Evolutionary conservation across 2,113 vertebrate species (phyloP).

Genomic region (Melanerpes formicivorus): DNA sequence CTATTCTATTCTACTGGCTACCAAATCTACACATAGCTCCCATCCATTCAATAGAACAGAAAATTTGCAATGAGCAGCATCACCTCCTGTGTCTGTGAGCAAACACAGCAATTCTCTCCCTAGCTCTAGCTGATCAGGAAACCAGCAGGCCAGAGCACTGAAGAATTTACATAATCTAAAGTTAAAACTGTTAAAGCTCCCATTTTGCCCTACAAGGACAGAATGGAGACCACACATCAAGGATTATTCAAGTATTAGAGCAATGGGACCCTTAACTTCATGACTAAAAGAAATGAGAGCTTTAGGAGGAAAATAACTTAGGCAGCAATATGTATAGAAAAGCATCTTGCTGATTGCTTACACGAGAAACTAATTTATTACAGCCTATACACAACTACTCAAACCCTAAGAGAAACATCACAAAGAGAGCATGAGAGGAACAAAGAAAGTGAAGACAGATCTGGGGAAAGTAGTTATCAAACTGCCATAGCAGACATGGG

Average conservation of each 20-base stretch:
- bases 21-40: neutral
- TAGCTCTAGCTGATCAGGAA: neutral
- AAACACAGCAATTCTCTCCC: neutral
- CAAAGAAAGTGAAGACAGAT: neutral
- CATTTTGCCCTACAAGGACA: neutral
- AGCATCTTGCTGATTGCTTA: neutral
- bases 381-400: neutral
- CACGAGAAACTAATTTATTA: neutral
- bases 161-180: neutral
- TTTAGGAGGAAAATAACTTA: neutral
- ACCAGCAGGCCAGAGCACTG: neutral
- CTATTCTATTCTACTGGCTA: too few relatives aligned
- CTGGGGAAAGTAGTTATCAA: neutral
- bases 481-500: neutral
- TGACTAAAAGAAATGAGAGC: neutral
- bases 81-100: neutral
- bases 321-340: neutral
- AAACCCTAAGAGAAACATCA: neutral
- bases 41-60: neutral
- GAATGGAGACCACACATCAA: neutral
- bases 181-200: neutral
- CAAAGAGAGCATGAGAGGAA: neutral
- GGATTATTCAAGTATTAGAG: conserved; percentile 1
- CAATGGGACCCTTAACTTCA: neutral
- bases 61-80: neutral